Conservation (phyloP, 2,113 vertebrate species). For the human (Homo sapiens) region DNA sequence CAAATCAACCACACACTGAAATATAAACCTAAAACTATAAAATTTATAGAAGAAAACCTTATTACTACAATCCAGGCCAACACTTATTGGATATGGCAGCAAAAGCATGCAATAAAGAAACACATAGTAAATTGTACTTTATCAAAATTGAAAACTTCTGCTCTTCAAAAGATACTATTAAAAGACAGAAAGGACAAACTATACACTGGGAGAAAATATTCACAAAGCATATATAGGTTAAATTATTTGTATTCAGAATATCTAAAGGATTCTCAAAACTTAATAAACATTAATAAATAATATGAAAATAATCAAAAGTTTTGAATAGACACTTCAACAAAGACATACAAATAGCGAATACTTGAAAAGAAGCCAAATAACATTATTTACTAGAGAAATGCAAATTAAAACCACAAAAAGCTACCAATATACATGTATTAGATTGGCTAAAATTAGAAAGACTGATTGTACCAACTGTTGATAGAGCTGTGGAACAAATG, state of each 20-base stretch:
- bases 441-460: not conserved
- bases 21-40: not conserved
- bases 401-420: conserved; percentile 2
- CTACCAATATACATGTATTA: not conserved
- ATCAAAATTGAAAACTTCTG: conserved; percentile 17
- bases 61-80: not conserved
- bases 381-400: not conserved
- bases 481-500: not conserved
- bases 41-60: not conserved
- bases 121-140: not conserved
- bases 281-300: not conserved
- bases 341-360: not conserved
- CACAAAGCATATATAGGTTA: not conserved
- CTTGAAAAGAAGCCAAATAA: not conserved
- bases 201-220: not conserved
- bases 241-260: not conserved
- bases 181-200: not conserved
- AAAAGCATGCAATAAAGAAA: not conserved
- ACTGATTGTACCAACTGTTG: not conserved
- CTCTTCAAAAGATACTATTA: not conserved
- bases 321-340: not conserved
- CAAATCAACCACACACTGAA: not conserved
- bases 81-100: not conserved
- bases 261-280: not conserved
- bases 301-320: not conserved